phyloP scores from a whole-genome alignment of 2,113 vertebrate genomes.

The Calcarius ornatus region DNA sequence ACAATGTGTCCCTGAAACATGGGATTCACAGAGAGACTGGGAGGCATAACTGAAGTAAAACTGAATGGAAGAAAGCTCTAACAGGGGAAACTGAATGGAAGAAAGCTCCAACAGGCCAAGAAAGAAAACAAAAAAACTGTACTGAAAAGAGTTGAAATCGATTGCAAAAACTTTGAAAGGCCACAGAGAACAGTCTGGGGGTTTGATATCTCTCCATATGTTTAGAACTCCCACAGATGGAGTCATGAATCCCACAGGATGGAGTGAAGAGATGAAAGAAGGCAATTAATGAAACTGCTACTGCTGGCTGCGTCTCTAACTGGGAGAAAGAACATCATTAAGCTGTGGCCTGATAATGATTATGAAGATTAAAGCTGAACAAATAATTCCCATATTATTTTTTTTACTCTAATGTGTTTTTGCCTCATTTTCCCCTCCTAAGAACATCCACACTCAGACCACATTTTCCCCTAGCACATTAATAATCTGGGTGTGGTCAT shows the following conservation, averaged over 20 bases:
- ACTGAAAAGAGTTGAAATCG: not conserved
- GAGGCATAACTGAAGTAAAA: not conserved
- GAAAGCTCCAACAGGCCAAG: not conserved
- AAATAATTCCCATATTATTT: not conserved
- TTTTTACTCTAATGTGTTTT: not conserved
- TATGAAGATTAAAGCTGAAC: conserved; percentile 37
- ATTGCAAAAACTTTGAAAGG: not conserved
- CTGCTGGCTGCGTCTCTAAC: not conserved
- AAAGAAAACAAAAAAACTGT: not conserved
- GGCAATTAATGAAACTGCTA: conserved; percentile 17
- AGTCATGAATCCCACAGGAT: conserved; percentile 34
- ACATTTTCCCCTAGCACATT: not conserved
- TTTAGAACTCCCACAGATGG: conserved; percentile 25
- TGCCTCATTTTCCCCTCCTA: not conserved
- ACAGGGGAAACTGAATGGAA: not conserved
- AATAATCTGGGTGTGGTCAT: not conserved
- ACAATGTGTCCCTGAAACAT: not conserved
- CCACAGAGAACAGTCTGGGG: not conserved
- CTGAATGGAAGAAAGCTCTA: not conserved
- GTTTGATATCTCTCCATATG: conserved; percentile 43
- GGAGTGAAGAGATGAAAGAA: conserved; percentile 49
- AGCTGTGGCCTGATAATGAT: conserved; percentile 20
- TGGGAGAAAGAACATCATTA: not conserved
- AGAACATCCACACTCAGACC: not conserved
- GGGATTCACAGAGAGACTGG: not conserved